phyloP scores from a whole-genome alignment of 1,140 invertebrate genomes.

The Pseudomyrmex dendroicus region DNA sequence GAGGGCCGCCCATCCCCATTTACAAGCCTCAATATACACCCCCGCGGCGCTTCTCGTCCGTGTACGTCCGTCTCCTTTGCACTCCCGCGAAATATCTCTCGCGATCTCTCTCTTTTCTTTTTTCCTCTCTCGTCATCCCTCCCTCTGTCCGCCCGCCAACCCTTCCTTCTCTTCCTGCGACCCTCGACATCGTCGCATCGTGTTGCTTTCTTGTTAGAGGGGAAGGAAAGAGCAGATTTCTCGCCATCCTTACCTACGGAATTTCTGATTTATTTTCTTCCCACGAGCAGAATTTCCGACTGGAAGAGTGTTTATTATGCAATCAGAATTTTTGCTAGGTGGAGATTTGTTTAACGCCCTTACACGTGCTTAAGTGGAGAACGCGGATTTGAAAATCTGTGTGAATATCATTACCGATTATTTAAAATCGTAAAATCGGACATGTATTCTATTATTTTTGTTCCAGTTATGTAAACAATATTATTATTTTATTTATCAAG shows the following conservation, averaged over 20 bases:
- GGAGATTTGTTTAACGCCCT: constrained; percentile 25
- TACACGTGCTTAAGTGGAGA: constrained; percentile 21
- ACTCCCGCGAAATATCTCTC: constrained; percentile 20
- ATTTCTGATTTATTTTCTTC: constrained; percentile 50
- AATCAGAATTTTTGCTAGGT: constrained; percentile 19
- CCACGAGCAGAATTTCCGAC: constrained; percentile 3
- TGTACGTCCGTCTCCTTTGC: constrained; percentile 69
- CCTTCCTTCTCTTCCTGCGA: background rate
- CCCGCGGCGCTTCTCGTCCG: constrained; percentile 68
- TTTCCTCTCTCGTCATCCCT: constrained; percentile 43
- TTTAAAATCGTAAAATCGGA: background rate
- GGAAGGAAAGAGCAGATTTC: constrained; percentile 52
- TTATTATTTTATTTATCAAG: too few species aligned
- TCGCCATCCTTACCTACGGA: constrained; percentile 35
- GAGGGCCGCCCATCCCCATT: constrained; percentile 72
- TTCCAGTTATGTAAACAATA: too few species aligned
- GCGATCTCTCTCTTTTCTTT: constrained; percentile 4
- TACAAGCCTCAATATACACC: constrained; percentile 83
- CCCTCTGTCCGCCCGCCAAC: background rate
- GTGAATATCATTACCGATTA: background rate
- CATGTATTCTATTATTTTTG: too few species aligned
- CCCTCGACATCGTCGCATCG: constrained; percentile 28
- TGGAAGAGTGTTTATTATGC: constrained; percentile 26
- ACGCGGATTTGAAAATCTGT: background rate
- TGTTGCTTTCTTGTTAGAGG: constrained; percentile 52